Evolutionary conservation across 2,797 vertebrate species (phyloP), one percentile per base, ranked within the genome.

Genomic region (Falco novaeseelandiae): DNA sequence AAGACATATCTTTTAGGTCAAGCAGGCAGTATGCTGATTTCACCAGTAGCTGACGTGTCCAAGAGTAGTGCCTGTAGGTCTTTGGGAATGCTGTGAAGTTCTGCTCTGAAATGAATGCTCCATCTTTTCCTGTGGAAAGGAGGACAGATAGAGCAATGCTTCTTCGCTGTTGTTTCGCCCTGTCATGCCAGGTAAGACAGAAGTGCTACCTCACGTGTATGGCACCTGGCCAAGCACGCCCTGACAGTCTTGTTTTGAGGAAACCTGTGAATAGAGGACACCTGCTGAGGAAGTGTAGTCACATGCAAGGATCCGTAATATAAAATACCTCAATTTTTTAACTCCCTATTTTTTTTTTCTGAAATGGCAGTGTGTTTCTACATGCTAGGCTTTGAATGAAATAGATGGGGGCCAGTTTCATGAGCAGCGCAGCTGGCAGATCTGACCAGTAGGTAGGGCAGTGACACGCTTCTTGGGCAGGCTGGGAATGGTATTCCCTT

Each of bases 91-190:
- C 30, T 70, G 13, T 13, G 40, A 72, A 85, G 23, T 48, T 79
- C 32, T 85, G 12, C 26, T 96, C 63, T 82, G 98, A 98, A 93
- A 99, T 98, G 98, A 99, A 98, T 8, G 98, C 98, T 9, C 98
- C 98, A 1, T 98, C 98, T 11, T 99, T 99, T 96, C 94, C 91
- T 8, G 97, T 98, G 90, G 98, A 99, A 97, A 97, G 90, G 63
- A 97, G 79, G 40, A 92, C 93, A 9, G 97, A 98, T 8, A 97
- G 96, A 63, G 78, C 74, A 83, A 98, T 98, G 91, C 83, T 98
- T 20, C 98, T 99, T 72, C 98, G 98, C 82, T 98, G 98, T 90
- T 99, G 97, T 91, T 99, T 98, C 7, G 97, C 84, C 98, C 98
- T 54, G 98, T 98, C 22, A 98, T 98, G 6, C 98, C 98, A 96